Evolutionary conservation across 2,113 vertebrate species (phyloP), one percentile per base, ranked within the genome.

Genomic region (Vireo altiloquus): DNA sequence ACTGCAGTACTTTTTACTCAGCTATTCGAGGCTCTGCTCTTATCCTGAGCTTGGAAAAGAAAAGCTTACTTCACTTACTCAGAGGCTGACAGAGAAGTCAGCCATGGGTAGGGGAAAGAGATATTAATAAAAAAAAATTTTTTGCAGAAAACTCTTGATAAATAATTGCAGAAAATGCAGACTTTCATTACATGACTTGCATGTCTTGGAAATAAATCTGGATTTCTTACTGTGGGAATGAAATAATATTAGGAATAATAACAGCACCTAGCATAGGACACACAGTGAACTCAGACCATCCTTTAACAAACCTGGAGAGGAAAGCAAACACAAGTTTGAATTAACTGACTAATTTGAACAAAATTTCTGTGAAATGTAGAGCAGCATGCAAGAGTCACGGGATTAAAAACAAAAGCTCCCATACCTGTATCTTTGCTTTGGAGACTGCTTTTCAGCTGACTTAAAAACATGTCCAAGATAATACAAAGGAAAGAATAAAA

Each of bases 401-500:
- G 13, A 80, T 17, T 27, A 83, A 46, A 77, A 85, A 30, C 9
- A 10, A 66, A 79, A 71, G 31, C 25, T 74, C 21, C 53, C 98
- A 97, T 97, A 99, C 99, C 99, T 99, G 98, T 99, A 98, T 95
- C 98, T 98, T 97, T 99, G 99, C 88, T 98, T 98, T 97, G 98
- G 98, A 52, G 99, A 98, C 94, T 99, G 99, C 89, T 99, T 98
- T 98, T 99, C 99, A 7, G 98, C 90, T 70, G 98, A 98, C 97
- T 98, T 99, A 98, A 98, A 99, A 97, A 98, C 90, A 92, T 99
- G 98, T 91, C 99, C 99, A 23, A 98, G 96, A 84, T 99, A 99
- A 95, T 99, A 99, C 59, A 99, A 94, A 19, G 99, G 99, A 97
- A 99, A 99, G 97, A 99, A 99, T 82, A 99, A 98, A 97, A 98